Evolutionary conservation across 1,140 invertebrate genomes (phyloP).

Genomic region (Dinoponera quadriceps): DNA sequence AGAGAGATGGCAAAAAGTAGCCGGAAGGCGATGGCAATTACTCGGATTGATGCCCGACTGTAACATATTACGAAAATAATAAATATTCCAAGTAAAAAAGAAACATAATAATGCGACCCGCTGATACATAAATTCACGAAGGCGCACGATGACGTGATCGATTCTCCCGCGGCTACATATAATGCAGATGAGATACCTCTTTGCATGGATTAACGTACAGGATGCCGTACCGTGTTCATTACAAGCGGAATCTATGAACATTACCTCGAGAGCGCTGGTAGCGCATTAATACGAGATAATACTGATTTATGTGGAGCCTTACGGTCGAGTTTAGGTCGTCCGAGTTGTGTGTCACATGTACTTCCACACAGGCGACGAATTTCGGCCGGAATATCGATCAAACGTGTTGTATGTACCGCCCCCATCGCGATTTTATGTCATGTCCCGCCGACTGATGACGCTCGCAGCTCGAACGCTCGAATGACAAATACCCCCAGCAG

Average conservation of each 20-base stretch:
- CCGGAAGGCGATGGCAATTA: too few relatives aligned
- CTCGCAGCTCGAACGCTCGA: neutral
- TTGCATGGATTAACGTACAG: conserved; percentile 49
- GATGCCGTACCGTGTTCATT: conserved; percentile 51
- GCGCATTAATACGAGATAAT: conserved; percentile 60
- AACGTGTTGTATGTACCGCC: neutral
- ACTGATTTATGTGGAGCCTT: conserved; percentile 57
- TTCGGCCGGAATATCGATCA: conserved; percentile 37
- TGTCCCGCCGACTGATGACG: conserved; percentile 1
- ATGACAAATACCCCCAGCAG: neutral
- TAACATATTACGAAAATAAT: too few relatives aligned
- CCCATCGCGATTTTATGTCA: neutral
- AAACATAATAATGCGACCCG: too few relatives aligned
- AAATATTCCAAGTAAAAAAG: too few relatives aligned
- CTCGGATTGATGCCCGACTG: too few relatives aligned
- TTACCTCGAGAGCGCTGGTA: conserved; percentile 50
- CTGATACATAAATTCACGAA: neutral
- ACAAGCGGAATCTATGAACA: conserved; percentile 57
- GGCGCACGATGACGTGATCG: neutral
- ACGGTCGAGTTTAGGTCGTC: conserved; percentile 50
- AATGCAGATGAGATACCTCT: conserved; percentile 41
- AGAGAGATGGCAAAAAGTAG: too few relatives aligned
- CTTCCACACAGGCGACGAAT: conserved; percentile 20
- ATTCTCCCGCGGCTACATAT: neutral
- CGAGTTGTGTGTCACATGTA: conserved; percentile 55